These are phyloP conservation scores for Pterostichus niger DNA, from an alignment of 2,888 invertebrate species.

Conservation along the genomic window DNA sequence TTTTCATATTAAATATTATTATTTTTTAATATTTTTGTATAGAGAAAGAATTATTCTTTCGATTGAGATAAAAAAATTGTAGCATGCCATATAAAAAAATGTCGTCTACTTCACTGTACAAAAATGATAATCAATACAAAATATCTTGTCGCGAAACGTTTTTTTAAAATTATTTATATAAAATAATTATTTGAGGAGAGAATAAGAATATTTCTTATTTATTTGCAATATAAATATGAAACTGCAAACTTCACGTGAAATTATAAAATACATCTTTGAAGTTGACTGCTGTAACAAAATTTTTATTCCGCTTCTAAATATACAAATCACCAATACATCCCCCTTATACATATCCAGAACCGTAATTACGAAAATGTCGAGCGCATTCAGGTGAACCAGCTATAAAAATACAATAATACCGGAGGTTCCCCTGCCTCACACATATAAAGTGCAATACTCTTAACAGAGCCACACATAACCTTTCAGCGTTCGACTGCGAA, in stretches of 20 bases:
- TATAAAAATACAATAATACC: constrained; percentile 20
- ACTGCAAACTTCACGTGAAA: background rate
- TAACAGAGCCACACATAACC: constrained; percentile 49
- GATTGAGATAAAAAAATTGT: too few relatives aligned
- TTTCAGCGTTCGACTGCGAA: constrained; percentile 33
- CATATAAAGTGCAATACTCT: constrained; percentile 40
- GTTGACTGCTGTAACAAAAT: background rate
- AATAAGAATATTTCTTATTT: too few relatives aligned
- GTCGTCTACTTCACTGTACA: too few relatives aligned
- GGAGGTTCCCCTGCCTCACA: background rate
- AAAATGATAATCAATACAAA: too few relatives aligned
- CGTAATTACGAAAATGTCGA: constrained; percentile 36
- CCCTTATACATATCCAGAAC: background rate
- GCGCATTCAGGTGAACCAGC: constrained; percentile 4
- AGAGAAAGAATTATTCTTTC: too few relatives aligned
- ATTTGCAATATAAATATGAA: too few relatives aligned
- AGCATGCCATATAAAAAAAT: too few relatives aligned
- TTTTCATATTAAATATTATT: too few relatives aligned
- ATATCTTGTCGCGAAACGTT: too few relatives aligned
- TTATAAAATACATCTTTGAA: background rate
- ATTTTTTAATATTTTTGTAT: too few relatives aligned
- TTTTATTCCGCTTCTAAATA: background rate
- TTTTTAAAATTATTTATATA: too few relatives aligned
- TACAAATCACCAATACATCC: constrained; percentile 10
- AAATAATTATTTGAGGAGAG: too few relatives aligned